Conservation (phyloP, 2,113 vertebrate species). For the Mola mola region DNA sequence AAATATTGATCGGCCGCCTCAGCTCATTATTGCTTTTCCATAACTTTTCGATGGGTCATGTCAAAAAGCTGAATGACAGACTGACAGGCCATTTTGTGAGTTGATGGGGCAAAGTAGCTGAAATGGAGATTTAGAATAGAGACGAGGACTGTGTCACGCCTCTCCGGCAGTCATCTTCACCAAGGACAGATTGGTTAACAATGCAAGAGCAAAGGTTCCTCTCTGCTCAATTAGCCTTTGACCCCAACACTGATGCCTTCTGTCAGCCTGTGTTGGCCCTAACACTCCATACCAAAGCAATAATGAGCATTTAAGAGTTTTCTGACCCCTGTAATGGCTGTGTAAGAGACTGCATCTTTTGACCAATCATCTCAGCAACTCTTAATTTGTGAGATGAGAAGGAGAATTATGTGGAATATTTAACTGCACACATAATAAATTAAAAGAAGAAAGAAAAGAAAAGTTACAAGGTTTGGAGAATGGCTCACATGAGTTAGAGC, state of each 20-base stretch:
- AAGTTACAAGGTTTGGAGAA: too few species aligned
- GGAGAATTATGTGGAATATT: constrained; percentile 28
- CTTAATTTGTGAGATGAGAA: not conserved
- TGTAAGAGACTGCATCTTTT: constrained; percentile 53
- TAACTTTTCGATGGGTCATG: constrained; percentile 73
- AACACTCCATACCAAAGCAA: constrained; percentile 56
- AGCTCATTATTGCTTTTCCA: constrained; percentile 83
- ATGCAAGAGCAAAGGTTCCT: constrained; percentile 79
- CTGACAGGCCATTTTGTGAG: constrained; percentile 78
- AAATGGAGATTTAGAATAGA: constrained; percentile 76
- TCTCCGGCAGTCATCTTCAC: constrained; percentile 69
- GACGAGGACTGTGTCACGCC: constrained; percentile 67
- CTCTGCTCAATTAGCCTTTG: constrained; percentile 87
- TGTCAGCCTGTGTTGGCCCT: constrained; percentile 67
- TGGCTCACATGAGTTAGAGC: too few species aligned
- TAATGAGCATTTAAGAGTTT: constrained; percentile 75
- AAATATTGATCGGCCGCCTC: constrained; percentile 74
- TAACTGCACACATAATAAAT: constrained; percentile 10
- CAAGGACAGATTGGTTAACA: constrained; percentile 86
- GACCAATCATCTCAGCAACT: constrained; percentile 39
- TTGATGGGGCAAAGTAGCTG: constrained; percentile 75
- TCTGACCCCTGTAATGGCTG: constrained; percentile 30
- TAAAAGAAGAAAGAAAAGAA: too few species aligned
- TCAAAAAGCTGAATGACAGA: constrained; percentile 55
- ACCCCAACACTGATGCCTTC: constrained; percentile 78